A percentile compares a stretch with the other conserved stretches of the same genome.
phyloP scores from a whole-genome alignment of 2,888 invertebrate genomes.

The Acanthacorydalis orientalis region DNA sequence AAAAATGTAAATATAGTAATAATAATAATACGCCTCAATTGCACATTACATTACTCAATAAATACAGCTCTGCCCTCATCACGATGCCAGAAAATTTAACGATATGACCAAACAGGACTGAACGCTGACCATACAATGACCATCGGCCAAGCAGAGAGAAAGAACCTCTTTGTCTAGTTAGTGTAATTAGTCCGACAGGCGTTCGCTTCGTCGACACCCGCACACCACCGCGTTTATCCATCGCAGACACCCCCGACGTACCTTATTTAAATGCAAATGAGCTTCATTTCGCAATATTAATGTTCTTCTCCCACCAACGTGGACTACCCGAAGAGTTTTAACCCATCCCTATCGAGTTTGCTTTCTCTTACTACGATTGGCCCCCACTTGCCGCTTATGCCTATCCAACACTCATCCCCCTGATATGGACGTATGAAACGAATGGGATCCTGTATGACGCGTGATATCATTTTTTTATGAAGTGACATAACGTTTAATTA shows the following conservation, averaged over 20 bases:
- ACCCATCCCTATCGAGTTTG: conserved; percentile 9
- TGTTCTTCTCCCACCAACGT: conserved; percentile 41
- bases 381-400: conserved; percentile 3
- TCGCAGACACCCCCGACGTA: conserved; percentile 16
- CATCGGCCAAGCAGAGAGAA: not conserved
- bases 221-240: conserved; percentile 4
- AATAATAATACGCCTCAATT: too few species aligned
- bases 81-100: too few species aligned
- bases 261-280: conserved; percentile 84
- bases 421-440: too few species aligned
- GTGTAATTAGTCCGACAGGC: conserved; percentile 29
- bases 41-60: too few species aligned
- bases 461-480: too few species aligned
- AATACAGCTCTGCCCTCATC: too few species aligned
- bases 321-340: conserved; percentile 13
- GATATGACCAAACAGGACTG: too few species aligned
- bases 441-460: too few species aligned
- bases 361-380: conserved; percentile 1
- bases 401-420: conserved; percentile 3
- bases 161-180: conserved; percentile 33
- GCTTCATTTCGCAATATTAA: conserved; percentile 81
- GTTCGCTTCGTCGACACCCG: conserved; percentile 15
- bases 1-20: too few species aligned
- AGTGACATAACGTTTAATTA: too few species aligned
- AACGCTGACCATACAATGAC: too few species aligned